Conservation (phyloP, 2,113 vertebrate genomes). For the Brienomyrus brachyistius region DNA sequence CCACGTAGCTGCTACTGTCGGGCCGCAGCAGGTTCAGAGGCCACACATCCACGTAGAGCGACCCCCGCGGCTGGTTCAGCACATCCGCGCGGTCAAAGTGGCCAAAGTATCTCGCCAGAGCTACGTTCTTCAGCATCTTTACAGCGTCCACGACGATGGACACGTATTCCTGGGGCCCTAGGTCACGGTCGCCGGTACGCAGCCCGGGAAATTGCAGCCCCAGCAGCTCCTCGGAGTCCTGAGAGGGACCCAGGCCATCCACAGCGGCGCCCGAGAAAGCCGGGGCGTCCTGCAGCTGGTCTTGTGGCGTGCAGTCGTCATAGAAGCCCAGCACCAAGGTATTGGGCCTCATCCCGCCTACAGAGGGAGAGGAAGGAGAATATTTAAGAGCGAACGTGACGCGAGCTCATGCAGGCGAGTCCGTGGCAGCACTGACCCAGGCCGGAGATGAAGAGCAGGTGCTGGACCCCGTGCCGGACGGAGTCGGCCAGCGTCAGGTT, state of each 20-base stretch:
- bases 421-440: conserved; percentile 62
- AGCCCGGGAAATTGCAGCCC: conserved; percentile 59
- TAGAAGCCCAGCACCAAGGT: conserved; percentile 84
- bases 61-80: conserved; percentile 35
- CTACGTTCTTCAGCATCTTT: conserved; percentile 84
- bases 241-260: conserved; percentile 17
- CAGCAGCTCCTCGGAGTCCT: conserved; percentile 28
- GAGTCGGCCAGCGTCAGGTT: conserved; percentile 77
- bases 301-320: conserved; percentile 56
- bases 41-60: conserved; percentile 77
- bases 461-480: conserved; percentile 73
- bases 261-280: conserved; percentile 32
- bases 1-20: conserved; percentile 75
- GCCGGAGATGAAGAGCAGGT: conserved; percentile 85
- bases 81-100: conserved; percentile 58
- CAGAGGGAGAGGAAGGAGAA: background rate
- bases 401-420: background rate
- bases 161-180: conserved; percentile 71
- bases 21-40: conserved; percentile 79
- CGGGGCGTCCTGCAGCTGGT: conserved; percentile 54
- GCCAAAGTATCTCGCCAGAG: conserved; percentile 73
- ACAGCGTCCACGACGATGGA: conserved; percentile 75
- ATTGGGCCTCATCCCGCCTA: conserved; percentile 87
- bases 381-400: background rate
- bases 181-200: conserved; percentile 28